Evolutionary conservation across 2,797 vertebrate genomes (phyloP), one percentile per base, ranked within the genome.

Genomic region (Pipistrellus nathusii): DNA sequence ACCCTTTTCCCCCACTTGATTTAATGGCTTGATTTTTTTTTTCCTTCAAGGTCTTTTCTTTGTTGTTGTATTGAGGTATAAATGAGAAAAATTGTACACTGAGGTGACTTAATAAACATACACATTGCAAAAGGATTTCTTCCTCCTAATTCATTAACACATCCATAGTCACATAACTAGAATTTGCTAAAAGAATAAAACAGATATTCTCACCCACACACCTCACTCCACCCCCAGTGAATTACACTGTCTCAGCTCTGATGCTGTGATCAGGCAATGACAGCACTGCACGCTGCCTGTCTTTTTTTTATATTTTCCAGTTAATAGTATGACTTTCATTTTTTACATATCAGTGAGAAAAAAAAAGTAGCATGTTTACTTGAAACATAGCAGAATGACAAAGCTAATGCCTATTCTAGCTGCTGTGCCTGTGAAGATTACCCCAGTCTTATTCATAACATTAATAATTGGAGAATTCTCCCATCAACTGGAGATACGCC

Each of bases 401-500:
- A 83, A 77, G n/a, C 51, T 57, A 64, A 81, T 73, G 20, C 38
- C 77, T 55, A 2, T 80, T 85, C 14, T 85, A 78, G 85, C 57
- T 44, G 35, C 77, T 83, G 62, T 68, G 46, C 66, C 77, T 94
- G 69, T 76, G 62, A 94, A 85, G 86, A 82, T 81, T 41, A 82
- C 15, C 55, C 55, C 30, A 38, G 21, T 23, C 87, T 93, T 80
- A 51, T 69, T 88, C 53, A 11, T 88, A 69, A 85, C 32, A 69
- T 76, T 82, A 88, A 76, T 87, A 87, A 85, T 64, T 94, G 75
- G 81, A 93, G 35, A 62, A 83, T 69, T 76, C 62, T 85, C 81
- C 53, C 91, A 85, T 91, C 93, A 93, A 71, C 84, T 30, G 53
- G 57, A 91, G 78, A 51, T 23, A 78, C 8, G 64, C 59, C 27